Evolutionary conservation across 2,888 invertebrate genomes (phyloP).

Genomic region (Pheosia gnoma): DNA sequence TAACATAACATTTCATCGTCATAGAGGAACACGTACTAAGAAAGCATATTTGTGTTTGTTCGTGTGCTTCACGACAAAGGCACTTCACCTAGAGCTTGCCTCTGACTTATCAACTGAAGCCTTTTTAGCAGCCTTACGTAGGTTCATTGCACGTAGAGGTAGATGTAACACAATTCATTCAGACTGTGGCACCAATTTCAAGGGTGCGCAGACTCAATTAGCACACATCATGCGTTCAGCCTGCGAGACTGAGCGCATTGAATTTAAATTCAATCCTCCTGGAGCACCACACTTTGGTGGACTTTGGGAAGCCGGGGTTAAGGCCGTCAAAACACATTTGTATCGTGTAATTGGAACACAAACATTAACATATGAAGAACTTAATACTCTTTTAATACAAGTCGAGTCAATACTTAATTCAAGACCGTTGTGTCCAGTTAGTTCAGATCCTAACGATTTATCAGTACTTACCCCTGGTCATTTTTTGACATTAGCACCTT

Average conservation of each 20-base stretch:
- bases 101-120: not conserved
- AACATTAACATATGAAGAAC: conserved; percentile 22
- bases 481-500: not conserved
- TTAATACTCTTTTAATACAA: conserved; percentile 1
- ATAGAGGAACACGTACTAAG: not conserved
- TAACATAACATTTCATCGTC: not conserved
- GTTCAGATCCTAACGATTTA: not conserved
- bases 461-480: not conserved
- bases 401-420: not conserved
- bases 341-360: not conserved
- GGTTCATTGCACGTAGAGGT: not conserved
- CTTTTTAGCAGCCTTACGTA: not conserved
- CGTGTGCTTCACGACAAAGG: conserved; percentile 3
- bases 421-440: not conserved
- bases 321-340: not conserved
- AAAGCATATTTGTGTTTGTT: conserved; percentile 5
- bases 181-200: not conserved
- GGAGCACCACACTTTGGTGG: not conserved
- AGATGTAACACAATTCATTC: not conserved
- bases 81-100: not conserved
- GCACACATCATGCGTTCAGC: not conserved
- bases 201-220: not conserved
- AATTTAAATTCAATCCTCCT: not conserved
- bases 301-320: not conserved
- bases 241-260: not conserved